Evolutionary conservation across 2,113 vertebrate genomes (phyloP), one percentile per base, ranked within the genome.

Genomic region (Cervus canadensis): DNA sequence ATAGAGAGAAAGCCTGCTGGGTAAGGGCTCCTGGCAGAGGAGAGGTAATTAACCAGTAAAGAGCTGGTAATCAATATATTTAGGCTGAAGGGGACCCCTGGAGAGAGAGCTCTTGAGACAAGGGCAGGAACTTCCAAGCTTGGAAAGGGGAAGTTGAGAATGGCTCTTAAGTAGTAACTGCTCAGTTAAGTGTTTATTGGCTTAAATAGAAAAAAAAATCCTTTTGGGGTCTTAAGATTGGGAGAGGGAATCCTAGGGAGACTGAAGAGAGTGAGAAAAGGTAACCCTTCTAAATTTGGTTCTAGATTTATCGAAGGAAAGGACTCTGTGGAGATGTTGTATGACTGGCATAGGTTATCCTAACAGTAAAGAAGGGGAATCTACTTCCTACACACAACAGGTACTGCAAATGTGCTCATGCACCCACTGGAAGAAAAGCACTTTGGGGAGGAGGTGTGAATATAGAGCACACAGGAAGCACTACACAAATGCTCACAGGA

Each of bases 61-160:
- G 43, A 97, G 43, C 26, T 94, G 87, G 50, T 92, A 90, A 33
- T 92, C 83, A 90, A 54, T 96, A 96, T 56, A 79, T 96, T 94
- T 92, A 74, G 64, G 57, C 12, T 97, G 74, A 94, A 96, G 57
- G 45, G 83, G 59, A 84, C 16, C 50, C 74, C 62, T 96, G 45
- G 83, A 91, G 45, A 67, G 25, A 71, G 36, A 67, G 43, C 33
- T 74, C 93, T 94, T 94, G 92, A 96, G 62, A 87, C 4, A 95
- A 36, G 71, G 88, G 43, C 87, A 92, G 64, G 45, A 92, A 96
- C 56, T 97, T 94, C 26, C 85, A 95, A 67, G 87, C 45, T 74
- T 84, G 17, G 74, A 81, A 91, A 64, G 13, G 54, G 85, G 62
- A 85, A 60, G 19, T 48, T 91, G 36, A 81, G 79, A 89, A 79